phyloP scores from a whole-genome alignment of 2,888 invertebrate genomes.

The Eustalomyia histrio region DNA sequence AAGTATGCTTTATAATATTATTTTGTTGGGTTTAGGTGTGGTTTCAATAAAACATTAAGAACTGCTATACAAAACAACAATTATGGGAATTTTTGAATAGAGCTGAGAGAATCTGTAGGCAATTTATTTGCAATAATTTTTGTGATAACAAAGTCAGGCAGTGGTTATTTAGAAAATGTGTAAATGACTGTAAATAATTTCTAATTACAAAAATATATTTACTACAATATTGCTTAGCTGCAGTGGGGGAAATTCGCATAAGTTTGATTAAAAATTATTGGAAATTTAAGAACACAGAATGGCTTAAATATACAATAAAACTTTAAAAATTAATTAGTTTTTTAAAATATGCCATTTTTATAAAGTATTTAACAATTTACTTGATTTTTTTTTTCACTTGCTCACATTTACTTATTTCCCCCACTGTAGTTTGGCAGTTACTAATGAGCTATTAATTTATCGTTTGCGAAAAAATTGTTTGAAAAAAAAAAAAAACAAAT shows the following conservation, averaged over 20 bases:
- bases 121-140: neutral
- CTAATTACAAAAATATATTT: neutral
- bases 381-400: too few relatives aligned
- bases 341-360: too few relatives aligned
- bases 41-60: neutral
- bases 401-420: neutral
- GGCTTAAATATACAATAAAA: too few relatives aligned
- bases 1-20: constrained; percentile 4
- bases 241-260: neutral
- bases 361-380: too few relatives aligned
- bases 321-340: too few relatives aligned
- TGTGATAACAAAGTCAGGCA: neutral
- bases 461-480: neutral
- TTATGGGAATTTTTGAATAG: neutral
- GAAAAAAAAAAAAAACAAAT: neutral
- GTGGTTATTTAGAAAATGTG: constrained; percentile 8
- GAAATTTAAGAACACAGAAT: too few relatives aligned
- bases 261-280: neutral
- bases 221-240: neutral
- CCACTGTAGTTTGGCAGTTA: neutral
- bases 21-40: neutral
- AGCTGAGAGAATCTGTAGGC: neutral
- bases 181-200: constrained; percentile 33
- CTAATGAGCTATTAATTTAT: neutral
- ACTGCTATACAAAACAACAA: neutral